Evolutionary conservation across 1,140 invertebrate genomes (phyloP).

Genomic region (Panulirus ornatus): DNA sequence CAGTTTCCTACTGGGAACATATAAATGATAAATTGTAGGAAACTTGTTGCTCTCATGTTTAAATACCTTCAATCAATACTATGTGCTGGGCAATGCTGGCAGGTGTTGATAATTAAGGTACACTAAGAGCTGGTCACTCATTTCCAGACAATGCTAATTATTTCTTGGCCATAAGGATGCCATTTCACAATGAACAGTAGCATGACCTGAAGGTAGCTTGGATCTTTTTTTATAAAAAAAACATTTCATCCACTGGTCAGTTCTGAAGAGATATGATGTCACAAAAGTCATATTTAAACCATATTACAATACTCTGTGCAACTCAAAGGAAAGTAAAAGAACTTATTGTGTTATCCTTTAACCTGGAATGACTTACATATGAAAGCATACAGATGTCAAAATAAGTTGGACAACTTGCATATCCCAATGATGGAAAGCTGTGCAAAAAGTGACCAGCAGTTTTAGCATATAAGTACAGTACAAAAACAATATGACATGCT

Average conservation of each 20-base stretch:
- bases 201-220: not conserved
- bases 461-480: slow-evolving; percentile 63
- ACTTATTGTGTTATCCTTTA: slow-evolving; percentile 66
- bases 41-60: no score
- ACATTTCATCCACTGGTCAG: not conserved
- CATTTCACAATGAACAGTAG: not conserved
- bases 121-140: no score
- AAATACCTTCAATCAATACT: no score
- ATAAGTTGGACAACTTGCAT: slow-evolving; percentile 70
- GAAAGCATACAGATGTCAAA: slow-evolving; percentile 70
- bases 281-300: no score
- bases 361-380: slow-evolving; percentile 73
- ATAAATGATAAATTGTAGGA: no score
- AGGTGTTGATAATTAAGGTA: no score
- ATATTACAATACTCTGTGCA: not conserved
- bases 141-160: no score
- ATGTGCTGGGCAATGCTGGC: no score
- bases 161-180: not conserved
- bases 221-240: not conserved
- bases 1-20: no score
- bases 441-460: slow-evolving; percentile 61
- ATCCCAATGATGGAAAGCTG: slow-evolving; percentile 69
- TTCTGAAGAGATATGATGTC: no score
- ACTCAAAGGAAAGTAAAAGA: slow-evolving; percentile 41
- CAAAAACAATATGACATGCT: slow-evolving; percentile 48